These are phyloP conservation scores for Dynastes tityus DNA, from an alignment of 2,888 invertebrate genomes.

Conservation along the genomic window DNA sequence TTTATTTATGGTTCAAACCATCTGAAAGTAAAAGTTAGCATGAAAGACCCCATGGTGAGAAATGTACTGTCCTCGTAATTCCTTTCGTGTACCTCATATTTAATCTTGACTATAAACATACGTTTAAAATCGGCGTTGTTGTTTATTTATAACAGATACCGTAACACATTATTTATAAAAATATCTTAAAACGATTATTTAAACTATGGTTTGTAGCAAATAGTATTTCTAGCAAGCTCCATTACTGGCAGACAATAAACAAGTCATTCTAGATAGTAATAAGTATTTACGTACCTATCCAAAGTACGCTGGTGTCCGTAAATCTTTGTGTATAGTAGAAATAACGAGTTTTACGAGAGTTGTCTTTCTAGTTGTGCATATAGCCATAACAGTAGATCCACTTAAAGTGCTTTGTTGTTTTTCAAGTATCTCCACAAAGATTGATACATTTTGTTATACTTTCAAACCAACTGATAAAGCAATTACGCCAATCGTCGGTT, in stretches of 20 bases:
- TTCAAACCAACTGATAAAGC: too few relatives aligned
- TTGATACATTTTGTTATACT: too few relatives aligned
- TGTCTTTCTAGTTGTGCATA: too few relatives aligned
- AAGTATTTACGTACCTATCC: too few relatives aligned
- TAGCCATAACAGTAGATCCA: too few relatives aligned
- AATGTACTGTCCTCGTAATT: conserved; percentile 35
- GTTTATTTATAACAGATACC: neutral
- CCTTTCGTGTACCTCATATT: conserved; percentile 33
- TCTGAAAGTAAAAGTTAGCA: conserved; percentile 30
- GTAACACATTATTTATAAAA: conserved; percentile 3
- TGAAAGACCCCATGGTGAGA: conserved; percentile 37
- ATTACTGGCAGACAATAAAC: neutral
- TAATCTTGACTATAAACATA: conserved; percentile 26
- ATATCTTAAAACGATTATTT: neutral
- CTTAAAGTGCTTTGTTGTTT: too few relatives aligned
- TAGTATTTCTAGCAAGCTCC: neutral
- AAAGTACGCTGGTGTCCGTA: too few relatives aligned
- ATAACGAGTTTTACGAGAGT: too few relatives aligned
- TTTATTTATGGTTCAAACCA: conserved; percentile 6
- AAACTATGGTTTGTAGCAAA: neutral
- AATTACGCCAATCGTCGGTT: too few relatives aligned
- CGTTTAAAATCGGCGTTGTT: neutral
- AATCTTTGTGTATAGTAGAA: too few relatives aligned
- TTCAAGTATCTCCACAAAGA: too few relatives aligned
- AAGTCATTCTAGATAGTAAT: neutral